Evolutionary conservation across 2,797 vertebrate species (phyloP).

Genomic region (Buphagus erythrorhynchus): DNA sequence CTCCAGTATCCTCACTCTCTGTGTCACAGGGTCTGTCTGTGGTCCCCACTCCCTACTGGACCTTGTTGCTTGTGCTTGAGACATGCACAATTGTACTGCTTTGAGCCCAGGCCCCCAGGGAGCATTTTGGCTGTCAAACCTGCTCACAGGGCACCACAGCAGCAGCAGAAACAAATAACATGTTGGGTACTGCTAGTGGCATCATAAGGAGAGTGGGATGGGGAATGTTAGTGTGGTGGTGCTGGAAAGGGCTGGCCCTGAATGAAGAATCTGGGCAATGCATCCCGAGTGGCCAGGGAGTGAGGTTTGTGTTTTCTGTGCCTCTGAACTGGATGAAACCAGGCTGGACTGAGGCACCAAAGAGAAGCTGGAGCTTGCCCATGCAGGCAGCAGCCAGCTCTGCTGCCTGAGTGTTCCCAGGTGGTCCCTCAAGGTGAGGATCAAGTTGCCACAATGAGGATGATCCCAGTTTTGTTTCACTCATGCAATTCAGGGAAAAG

Average conservation of each 20-base stretch:
- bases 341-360: not conserved
- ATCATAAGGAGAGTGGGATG: accelerated
- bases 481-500: accelerated
- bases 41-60: not conserved
- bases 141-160: not conserved
- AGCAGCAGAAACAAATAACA: not conserved
- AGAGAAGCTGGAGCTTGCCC: not conserved
- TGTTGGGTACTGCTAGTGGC: not conserved
- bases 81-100: accelerated
- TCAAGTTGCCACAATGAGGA: not conserved
- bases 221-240: accelerated
- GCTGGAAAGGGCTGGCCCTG: not conserved
- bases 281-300: accelerated
- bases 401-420: not conserved
- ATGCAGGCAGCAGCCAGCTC: not conserved
- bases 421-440: not conserved
- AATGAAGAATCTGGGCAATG: not conserved
- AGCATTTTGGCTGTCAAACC: not conserved
- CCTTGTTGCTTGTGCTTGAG: not conserved
- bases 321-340: not conserved
- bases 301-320: not conserved
- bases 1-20: not conserved
- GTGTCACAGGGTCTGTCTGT: not conserved
- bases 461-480: not conserved
- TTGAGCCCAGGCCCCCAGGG: not conserved